These are phyloP conservation scores for Chorisops tibialis DNA, from an alignment of 2,888 invertebrate genomes.

Conservation along the genomic window DNA sequence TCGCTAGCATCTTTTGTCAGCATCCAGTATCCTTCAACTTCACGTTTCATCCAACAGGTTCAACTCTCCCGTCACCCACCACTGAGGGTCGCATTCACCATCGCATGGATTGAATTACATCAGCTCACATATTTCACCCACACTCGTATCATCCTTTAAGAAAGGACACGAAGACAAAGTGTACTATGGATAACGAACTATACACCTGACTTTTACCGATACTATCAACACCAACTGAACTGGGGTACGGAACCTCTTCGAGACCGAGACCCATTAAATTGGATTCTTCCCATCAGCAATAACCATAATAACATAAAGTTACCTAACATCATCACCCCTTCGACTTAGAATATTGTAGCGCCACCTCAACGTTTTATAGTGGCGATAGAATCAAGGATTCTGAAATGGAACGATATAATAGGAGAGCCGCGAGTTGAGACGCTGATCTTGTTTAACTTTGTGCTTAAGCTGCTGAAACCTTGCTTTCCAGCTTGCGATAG, in stretches of 20 bases:
- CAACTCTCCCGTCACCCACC: neutral
- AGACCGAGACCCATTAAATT: slow-evolving; percentile 29
- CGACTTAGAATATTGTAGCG: neutral
- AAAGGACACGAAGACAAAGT: too few species aligned
- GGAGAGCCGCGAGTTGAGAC: slow-evolving; percentile 2
- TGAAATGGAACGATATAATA: neutral
- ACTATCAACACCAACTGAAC: slow-evolving; percentile 11
- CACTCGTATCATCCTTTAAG: neutral
- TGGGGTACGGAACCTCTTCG: neutral
- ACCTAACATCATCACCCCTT: neutral
- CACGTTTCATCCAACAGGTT: neutral
- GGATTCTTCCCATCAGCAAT: slow-evolving; percentile 33
- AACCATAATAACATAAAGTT: slow-evolving; percentile 28
- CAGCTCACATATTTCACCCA: neutral
- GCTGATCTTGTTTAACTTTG: slow-evolving; percentile 21
- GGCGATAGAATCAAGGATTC: neutral
- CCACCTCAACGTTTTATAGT: neutral
- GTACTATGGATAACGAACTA: too few species aligned
- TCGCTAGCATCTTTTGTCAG: slow-evolving; percentile 2
- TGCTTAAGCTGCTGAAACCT: neutral
- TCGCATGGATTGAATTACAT: slow-evolving; percentile 14
- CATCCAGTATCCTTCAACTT: neutral
- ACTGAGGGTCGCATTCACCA: neutral
- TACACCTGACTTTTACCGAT: too few species aligned
- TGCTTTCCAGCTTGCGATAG: too few species aligned